Conservation (phyloP, 2,888 invertebrate species). For the Allophyes oxyacanthae region DNA sequence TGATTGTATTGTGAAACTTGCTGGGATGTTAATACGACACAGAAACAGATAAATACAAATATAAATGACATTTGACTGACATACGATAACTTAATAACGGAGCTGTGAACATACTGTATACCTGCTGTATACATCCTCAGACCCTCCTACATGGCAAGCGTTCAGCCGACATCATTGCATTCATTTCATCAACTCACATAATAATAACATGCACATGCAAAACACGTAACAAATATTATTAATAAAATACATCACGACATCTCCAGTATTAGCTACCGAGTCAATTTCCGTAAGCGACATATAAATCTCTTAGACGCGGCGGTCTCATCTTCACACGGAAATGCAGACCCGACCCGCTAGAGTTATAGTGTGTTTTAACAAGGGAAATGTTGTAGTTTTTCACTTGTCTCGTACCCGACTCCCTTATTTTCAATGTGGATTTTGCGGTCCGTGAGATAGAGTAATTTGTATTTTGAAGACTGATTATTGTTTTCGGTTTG, state of each 20-base stretch:
- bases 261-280: constrained; percentile 58
- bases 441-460: constrained; percentile 41
- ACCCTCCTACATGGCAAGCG: no score
- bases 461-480: constrained; percentile 40
- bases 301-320: constrained; percentile 82
- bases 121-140: no score
- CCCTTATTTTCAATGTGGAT: constrained; percentile 60
- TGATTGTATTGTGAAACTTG: no score
- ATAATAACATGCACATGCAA: not conserved
- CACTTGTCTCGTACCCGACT: constrained; percentile 63
- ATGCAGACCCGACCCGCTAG: constrained; percentile 77
- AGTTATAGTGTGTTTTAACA: constrained; percentile 82
- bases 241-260: constrained; percentile 42
- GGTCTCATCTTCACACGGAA: constrained; percentile 78
- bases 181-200: no score
- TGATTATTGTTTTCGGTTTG: constrained; percentile 33
- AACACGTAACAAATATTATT: constrained; percentile 31
- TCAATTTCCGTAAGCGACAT: constrained; percentile 82
- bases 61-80: no score
- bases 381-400: constrained; percentile 85
- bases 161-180: no score
- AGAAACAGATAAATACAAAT: no score
- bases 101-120: no score
- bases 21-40: no score
- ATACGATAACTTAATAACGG: no score